These are phyloP conservation scores for human DNA, from an alignment of 2,113 vertebrate genomes.

Conservation along the genomic window GRCh38 chrX:7257501-7258000, in stretches of 20 bases:
- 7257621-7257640: fast-evolving
- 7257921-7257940: not conserved
- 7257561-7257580: slow-evolving; percentile 89
- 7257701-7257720: fast-evolving
- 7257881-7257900: not conserved
- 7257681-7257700: fast-evolving
- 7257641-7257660: fast-evolving
- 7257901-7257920: not conserved
- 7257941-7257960: no score
- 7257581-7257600: slow-evolving; percentile 80
- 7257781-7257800: not conserved
- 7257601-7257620: no score
- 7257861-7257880: not conserved
- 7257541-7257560: slow-evolving; percentile 88
- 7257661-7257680: fast-evolving
- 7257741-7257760: fast-evolving
- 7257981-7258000: no score
- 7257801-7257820: not conserved
- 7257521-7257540: slow-evolving; percentile 89
- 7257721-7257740: fast-evolving
- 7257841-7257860: not conserved
- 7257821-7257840: not conserved
- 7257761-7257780: fast-evolving
- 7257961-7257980: no score
- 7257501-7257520: slow-evolving; percentile 90